A percentile compares a stretch with the other conserved stretches of the same genome.
These are phyloP conservation scores for Tholera decimalis DNA, from an alignment of 2,888 invertebrate genomes.

Conservation along the genomic window DNA sequence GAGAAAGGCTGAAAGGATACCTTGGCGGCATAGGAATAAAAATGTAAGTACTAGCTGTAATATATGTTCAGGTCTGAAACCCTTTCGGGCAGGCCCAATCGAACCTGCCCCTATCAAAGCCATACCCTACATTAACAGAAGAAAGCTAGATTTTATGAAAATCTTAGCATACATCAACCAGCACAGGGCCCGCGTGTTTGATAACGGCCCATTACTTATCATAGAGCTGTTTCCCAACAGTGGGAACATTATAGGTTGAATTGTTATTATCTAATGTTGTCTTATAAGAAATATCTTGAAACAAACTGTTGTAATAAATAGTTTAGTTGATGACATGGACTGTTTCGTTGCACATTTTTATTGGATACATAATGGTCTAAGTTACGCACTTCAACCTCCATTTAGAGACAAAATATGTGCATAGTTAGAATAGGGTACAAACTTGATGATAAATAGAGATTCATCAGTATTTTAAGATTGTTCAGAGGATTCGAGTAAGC, in stretches of 20 bases:
- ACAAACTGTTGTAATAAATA: constrained; percentile 9
- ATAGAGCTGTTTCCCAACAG: too few species aligned
- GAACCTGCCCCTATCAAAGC: constrained; percentile 1
- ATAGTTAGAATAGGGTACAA: neutral
- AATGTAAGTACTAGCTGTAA: constrained; percentile 83
- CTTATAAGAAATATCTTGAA: neutral
- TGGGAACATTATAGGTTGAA: too few species aligned
- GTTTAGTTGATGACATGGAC: constrained; percentile 18
- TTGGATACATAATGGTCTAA: constrained; percentile 25
- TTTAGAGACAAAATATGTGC: constrained; percentile 8
- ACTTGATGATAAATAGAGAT: neutral
- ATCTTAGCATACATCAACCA: too few species aligned
- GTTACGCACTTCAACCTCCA: constrained; percentile 26
- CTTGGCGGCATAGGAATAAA: constrained; percentile 78
- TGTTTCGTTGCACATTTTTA: constrained; percentile 34
- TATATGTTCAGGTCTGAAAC: constrained; percentile 45
- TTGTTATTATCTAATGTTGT: too few species aligned
- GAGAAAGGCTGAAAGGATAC: constrained; percentile 86
- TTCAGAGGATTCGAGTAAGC: neutral
- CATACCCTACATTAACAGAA: too few species aligned
- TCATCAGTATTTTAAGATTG: neutral
- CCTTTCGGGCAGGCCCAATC: constrained; percentile 37
- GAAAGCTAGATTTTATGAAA: too few species aligned
- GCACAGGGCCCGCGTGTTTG: too few species aligned
- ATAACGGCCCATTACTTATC: too few species aligned